Evolutionary conservation across 2,888 invertebrate genomes (phyloP).

Genomic region (Cephalotes varians): DNA sequence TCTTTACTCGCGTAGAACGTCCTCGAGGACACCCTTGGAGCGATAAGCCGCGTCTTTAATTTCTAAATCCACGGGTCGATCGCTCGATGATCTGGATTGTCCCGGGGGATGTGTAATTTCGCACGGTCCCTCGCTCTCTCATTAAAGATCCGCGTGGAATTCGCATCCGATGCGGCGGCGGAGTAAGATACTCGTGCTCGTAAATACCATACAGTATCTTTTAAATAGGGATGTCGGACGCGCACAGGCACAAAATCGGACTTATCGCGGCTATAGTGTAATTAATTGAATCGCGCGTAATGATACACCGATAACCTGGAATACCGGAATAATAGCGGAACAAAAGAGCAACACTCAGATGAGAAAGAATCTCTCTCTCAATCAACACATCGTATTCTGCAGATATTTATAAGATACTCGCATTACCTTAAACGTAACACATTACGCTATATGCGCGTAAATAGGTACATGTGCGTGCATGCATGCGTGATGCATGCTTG

Average conservation of each 20-base stretch:
- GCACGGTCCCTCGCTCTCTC: neutral
- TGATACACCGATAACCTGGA: neutral
- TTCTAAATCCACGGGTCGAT: slow-evolving; percentile 30
- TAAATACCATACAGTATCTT: slow-evolving; percentile 32
- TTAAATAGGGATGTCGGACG: slow-evolving; percentile 5
- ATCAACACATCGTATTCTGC: neutral
- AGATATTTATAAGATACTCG: neutral
- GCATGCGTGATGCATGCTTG: slow-evolving; percentile 5
- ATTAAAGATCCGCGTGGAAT: slow-evolving; percentile 30
- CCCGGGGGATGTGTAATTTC: slow-evolving; percentile 27
- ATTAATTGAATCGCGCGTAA: slow-evolving; percentile 39
- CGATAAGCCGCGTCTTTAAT: slow-evolving; percentile 42
- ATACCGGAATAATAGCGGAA: neutral
- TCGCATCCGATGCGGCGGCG: neutral
- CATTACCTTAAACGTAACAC: slow-evolving; percentile 1
- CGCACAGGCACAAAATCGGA: neutral
- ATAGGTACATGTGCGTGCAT: neutral
- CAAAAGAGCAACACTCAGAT: neutral
- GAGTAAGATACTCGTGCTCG: slow-evolving; percentile 18
- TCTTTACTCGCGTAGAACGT: neutral
- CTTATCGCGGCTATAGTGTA: slow-evolving; percentile 15
- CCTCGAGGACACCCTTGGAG: slow-evolving; percentile 15
- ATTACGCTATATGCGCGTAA: slow-evolving; percentile 3
- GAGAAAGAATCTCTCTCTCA: neutral
- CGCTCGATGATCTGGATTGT: slow-evolving; percentile 8